These are phyloP conservation scores for Campoletis sonorensis DNA, from an alignment of 1,140 invertebrate species.

Conservation along the genomic window DNA sequence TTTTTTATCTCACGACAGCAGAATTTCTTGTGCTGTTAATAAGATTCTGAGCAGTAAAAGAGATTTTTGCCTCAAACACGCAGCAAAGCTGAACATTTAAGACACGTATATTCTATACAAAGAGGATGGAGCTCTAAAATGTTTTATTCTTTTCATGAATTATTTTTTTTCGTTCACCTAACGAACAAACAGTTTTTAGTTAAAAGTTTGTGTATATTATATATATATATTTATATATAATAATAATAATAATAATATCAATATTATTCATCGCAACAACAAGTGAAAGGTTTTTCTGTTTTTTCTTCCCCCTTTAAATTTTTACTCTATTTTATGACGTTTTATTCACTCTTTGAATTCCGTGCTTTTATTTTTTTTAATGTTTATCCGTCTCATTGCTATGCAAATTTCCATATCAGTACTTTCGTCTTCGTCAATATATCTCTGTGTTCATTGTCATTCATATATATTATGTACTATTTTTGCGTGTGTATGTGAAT, in stretches of 20 bases:
- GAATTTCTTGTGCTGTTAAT: neutral
- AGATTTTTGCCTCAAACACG: constrained; percentile 12
- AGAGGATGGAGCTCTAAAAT: constrained; percentile 64
- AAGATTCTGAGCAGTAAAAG: neutral
- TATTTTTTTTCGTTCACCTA: constrained; percentile 58
- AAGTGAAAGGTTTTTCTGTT: constrained; percentile 58
- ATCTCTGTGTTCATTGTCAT: too few species aligned
- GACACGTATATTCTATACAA: constrained; percentile 63
- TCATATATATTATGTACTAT: too few species aligned
- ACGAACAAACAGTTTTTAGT: constrained; percentile 67
- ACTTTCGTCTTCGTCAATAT: too few species aligned
- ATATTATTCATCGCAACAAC: constrained; percentile 64
- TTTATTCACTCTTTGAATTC: too few species aligned
- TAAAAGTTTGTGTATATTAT: constrained; percentile 66
- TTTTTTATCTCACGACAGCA: neutral
- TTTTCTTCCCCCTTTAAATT: constrained; percentile 20
- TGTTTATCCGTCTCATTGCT: too few species aligned
- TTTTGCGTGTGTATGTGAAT: too few species aligned
- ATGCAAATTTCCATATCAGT: too few species aligned
- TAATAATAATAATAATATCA: constrained; percentile 60
- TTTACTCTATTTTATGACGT: neutral
- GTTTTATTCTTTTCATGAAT: constrained; percentile 50
- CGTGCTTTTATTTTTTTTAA: too few species aligned
- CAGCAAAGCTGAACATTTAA: constrained; percentile 64
- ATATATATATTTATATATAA: constrained; percentile 55